Evolutionary conservation across 2,888 invertebrate genomes (phyloP), one percentile per base, ranked within the genome.

Genomic region (Drosophila dives): DNA sequence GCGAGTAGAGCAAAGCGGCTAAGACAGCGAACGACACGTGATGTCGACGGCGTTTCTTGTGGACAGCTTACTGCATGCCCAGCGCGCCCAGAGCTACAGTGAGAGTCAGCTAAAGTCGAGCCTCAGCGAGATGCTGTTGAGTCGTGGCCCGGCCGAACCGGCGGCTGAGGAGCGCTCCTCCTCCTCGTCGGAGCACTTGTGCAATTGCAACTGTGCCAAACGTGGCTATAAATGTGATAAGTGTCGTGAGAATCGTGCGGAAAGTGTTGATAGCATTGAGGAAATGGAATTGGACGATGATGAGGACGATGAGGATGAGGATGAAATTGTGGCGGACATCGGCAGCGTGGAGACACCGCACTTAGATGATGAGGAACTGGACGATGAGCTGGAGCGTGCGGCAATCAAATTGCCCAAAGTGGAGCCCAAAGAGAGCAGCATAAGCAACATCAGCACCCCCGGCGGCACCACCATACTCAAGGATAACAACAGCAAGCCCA

Each of bases 401-500:
- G 72, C 86, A 75, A 90, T 88, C 48, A 81, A 91, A 75, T 71
- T 92, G 72, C 91, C 91, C 23, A 92, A 91, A 71, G 72, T 91
- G 42, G 90, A 90, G 67, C 83, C 86, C 56, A 88, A 76, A 64
- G 87, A 77, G 34, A 40, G 56, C 26, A 81, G 29, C 40, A 29
- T 29, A 0, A 29, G 38, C 20, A 55, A 15, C 86, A 65, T 81
- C 67, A 51, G 20, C 60, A 48, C 51, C 42, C 42, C 17, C 55
- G 49, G 42, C 86, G 58, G 33, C 29, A 62, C 61, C 38, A 93
- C 93, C 45, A 89, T 93, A 45, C 80, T 93, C 48, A 93, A 93
- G 90, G 93, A 93, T 84, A 92, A 80, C 77, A 92, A 77, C 64
- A 94, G 93, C 88, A 97, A 97, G 90, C 97, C 97, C 26, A 95